Conservation (phyloP, 2,888 invertebrate genomes). For the Harpalus rufipes region DNA sequence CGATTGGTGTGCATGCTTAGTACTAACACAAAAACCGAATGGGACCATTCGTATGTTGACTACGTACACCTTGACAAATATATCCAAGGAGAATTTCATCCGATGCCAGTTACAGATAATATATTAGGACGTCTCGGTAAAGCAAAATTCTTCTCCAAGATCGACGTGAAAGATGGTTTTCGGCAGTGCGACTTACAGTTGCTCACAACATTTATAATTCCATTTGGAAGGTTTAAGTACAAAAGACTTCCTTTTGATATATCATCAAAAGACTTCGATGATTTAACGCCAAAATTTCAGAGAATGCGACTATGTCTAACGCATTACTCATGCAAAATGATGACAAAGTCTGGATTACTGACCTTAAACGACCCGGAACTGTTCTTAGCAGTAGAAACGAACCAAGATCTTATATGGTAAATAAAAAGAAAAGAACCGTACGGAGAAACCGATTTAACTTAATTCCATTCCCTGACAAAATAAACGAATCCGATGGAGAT, state of each 20-base stretch:
- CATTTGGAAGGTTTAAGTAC: slow-evolving; percentile 52
- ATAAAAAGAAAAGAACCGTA: too few relatives aligned
- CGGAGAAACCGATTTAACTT: too few relatives aligned
- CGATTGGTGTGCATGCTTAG: neutral
- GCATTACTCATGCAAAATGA: slow-evolving; percentile 66
- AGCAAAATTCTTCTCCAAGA: neutral
- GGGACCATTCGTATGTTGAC: slow-evolving; percentile 43
- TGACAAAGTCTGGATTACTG: too few relatives aligned
- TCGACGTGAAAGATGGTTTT: too few relatives aligned
- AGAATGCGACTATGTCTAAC: slow-evolving; percentile 71
- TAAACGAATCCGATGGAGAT: too few relatives aligned
- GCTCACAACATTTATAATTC: slow-evolving; percentile 59
- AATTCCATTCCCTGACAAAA: too few relatives aligned
- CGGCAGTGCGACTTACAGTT: slow-evolving; percentile 12
- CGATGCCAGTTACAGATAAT: slow-evolving; percentile 14
- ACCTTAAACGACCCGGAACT: too few relatives aligned
- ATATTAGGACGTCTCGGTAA: neutral
- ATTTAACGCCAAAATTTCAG: slow-evolving; percentile 73
- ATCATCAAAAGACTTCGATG: slow-evolving; percentile 71
- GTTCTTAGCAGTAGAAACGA: too few relatives aligned
- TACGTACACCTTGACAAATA: neutral
- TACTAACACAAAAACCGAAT: slow-evolving; percentile 27
- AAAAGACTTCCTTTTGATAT: slow-evolving; percentile 60
- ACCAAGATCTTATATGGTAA: too few relatives aligned
- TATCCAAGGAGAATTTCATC: slow-evolving; percentile 13